Evolutionary conservation across 2,888 invertebrate species (phyloP), one percentile per base, ranked within the genome.

Genomic region (Loripinus fragilis): DNA sequence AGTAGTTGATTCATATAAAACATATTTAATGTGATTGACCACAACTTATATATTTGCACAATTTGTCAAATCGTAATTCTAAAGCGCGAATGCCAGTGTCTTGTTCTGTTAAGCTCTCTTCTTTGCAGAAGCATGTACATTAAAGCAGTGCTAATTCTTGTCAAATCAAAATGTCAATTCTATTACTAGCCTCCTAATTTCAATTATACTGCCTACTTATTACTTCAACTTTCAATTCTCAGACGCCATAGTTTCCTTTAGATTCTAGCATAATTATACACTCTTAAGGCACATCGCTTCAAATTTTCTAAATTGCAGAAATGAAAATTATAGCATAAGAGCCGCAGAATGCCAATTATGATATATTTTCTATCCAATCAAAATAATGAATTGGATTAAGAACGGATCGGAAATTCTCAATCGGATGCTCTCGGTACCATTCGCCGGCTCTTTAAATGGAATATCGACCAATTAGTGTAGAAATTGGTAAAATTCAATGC

Each of bases 271-370:
- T 60, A 60, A 60, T 60, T 60, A 60, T 60, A 60, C 60, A 30
- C 38, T 60, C 60, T 60, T 60, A 33, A 60, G 17, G 20, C n/a
- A 10, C 33, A 20, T 60, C 60, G 60, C 23, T 33, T 60, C 60
- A 60, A 60, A 60, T 60, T 60, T 60, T 60, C 60, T 33, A 79
- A 79, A 72, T 64, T 76, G 67, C 55, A 72, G 75, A 78, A 81
- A 80, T 78, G 81, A 81, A 81, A 84, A 84, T 84, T 74, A 81
- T 74, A 79, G 77, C 65, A 69, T 72, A 30, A 52, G 30, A 65
- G 45, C 71, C 76, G 69, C 65, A 66, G 76, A 70, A 74, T 70
- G 76, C 72, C 69, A 74, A 84, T 84, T 84, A 79, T 72, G 76
- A 68, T 77, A 84, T 84, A 78, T 78, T 74, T 81, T 60, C 60